Evolutionary conservation across 2,888 invertebrate species (phyloP).

Genomic region (Microchrysa polita): DNA sequence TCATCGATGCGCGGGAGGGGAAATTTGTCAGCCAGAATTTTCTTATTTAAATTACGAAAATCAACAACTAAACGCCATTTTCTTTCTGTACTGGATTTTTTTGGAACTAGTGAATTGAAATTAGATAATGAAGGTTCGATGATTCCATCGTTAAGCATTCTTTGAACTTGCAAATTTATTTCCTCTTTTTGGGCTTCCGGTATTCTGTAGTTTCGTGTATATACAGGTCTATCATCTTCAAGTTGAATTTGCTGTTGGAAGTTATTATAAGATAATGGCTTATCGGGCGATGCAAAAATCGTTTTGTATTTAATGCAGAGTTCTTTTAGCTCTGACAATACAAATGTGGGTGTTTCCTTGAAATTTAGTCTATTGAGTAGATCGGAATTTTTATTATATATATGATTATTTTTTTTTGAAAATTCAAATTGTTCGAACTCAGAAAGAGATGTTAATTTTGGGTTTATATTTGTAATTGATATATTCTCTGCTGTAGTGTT

Average conservation of each 20-base stretch:
- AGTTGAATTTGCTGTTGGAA: not conserved
- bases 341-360: too few species aligned
- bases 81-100: constrained; percentile 39
- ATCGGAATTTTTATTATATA: too few species aligned
- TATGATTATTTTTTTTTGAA: too few species aligned
- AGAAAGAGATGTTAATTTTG: too few species aligned
- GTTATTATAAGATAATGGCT: not conserved
- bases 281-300: not conserved
- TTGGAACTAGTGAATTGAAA: constrained; percentile 49
- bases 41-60: constrained; percentile 41
- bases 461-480: too few species aligned
- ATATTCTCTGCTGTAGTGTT: too few species aligned
- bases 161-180: not conserved
- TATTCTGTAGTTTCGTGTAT: constrained; percentile 7
- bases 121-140: constrained; percentile 46
- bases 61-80: constrained; percentile 17
- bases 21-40: constrained; percentile 1
- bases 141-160: constrained; percentile 32
- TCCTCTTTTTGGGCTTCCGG: constrained; percentile 2
- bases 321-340: not conserved
- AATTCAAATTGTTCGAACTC: too few species aligned
- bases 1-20: constrained; percentile 38
- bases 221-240: not conserved
- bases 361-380: too few species aligned
- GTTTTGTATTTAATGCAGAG: not conserved